Evolutionary conservation across 2,113 vertebrate genomes (phyloP), one percentile per base, ranked within the genome.

Genomic region (Phoxinus phoxinus): DNA sequence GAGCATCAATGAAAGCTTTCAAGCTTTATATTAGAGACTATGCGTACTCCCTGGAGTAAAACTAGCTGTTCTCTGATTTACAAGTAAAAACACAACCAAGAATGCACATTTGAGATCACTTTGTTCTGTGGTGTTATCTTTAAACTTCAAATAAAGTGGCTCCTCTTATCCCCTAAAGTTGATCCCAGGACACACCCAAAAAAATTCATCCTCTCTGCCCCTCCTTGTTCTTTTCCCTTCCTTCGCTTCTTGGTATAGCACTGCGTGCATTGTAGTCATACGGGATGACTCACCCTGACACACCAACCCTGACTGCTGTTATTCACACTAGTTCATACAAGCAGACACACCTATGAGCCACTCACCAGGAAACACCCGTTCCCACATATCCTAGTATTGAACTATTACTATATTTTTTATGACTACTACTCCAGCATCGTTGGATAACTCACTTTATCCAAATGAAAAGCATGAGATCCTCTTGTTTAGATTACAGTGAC

Each of bases 341-440:
- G 89, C 79, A 91, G 94, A 91, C 94, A 95, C 95, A 95, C 95
- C 93, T 94, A 91, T 83, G 91, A 46, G 81, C 87, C 72, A 41
- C 85, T 78, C 81, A 87, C 77, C 90, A 92, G 93, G 93, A 92
- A 93, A 94, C 94, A 93, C 94, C 94, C 93, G 89, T 92, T 94
- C 90, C 90, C 92, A 94, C 90, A 95, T 91, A 94, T 93, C 92
- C 94, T 93, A 84, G 81, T 86, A 91, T 92, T 93, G 88, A 92
- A 63, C 79, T 46, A 61, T 30, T 87, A 44, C 85, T 81, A 88
- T 85, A 83, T 86, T 86, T 71, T 81, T 46, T 72, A 75, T 67
- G 13, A 30, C 23, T 17, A 30, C 23, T 17, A 74, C 11, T 23
- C 27, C 3, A 17, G 41, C 4, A 19, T 65, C 35, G 13, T 27